phyloP scores from a whole-genome alignment of 2,888 invertebrate species.

The Tenthredo scrophulariae region DNA sequence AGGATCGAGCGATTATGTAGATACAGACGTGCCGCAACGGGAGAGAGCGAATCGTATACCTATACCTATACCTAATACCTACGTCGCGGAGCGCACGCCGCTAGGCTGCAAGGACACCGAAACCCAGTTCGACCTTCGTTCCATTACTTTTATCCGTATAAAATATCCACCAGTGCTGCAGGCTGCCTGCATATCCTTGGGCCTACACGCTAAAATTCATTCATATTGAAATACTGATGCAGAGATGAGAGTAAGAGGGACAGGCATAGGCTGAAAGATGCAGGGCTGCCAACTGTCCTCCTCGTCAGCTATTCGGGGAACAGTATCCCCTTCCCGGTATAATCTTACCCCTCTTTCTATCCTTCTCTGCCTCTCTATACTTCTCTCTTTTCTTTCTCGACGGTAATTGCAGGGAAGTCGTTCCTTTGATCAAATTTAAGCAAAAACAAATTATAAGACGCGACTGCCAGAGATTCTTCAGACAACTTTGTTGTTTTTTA shows the following conservation, averaged over 20 bases:
- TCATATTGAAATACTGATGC: not conserved
- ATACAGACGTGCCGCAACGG: not conserved
- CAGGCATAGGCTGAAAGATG: not conserved
- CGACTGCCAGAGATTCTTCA: not conserved
- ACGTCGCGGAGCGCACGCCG: not conserved
- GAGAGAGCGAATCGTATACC: conserved; percentile 10
- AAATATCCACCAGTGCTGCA: not conserved
- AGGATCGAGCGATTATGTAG: not conserved
- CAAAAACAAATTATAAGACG: conserved; percentile 20
- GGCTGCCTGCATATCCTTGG: conserved; percentile 14
- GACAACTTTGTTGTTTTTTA: not conserved
- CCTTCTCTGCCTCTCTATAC: not conserved
- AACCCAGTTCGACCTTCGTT: conserved; percentile 14
- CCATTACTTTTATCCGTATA: not conserved
- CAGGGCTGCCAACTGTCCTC: conserved; percentile 36
- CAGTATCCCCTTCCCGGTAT: not conserved
- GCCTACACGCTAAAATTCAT: not conserved
- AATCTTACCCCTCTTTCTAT: not conserved
- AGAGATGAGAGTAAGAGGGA: not conserved
- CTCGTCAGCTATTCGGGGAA: conserved; percentile 16
- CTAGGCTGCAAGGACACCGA: not conserved
- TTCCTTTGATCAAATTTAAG: conserved; percentile 5
- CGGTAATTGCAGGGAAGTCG: conserved; percentile 20
- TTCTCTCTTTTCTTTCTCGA: not conserved
- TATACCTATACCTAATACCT: not conserved